These are phyloP conservation scores for Acanthosoma haemorrhoidale DNA, from an alignment of 2,888 invertebrate species.

Conservation along the genomic window DNA sequence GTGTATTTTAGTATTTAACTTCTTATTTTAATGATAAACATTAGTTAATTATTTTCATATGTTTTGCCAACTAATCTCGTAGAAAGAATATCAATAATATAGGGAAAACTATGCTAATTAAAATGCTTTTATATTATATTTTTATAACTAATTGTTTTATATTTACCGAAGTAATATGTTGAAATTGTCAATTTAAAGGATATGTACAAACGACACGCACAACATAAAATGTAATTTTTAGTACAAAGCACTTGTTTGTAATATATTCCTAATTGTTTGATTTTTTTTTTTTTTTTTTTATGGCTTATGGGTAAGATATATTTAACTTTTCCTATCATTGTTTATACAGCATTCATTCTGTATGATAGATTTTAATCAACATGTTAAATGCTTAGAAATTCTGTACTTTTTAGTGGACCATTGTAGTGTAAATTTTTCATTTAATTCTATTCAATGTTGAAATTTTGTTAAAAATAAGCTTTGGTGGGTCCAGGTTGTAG, in stretches of 20 bases:
- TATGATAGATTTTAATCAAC: not conserved
- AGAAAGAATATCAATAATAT: not conserved
- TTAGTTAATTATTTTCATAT: not conserved
- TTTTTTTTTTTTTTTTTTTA: too few species aligned
- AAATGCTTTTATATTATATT: not conserved
- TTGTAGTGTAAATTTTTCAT: not conserved
- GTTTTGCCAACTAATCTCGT: not conserved
- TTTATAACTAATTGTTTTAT: not conserved
- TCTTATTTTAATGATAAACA: too few species aligned
- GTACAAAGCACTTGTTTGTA: not conserved
- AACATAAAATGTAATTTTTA: not conserved
- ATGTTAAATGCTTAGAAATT: not conserved
- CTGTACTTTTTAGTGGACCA: not conserved
- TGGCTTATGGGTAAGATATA: not conserved
- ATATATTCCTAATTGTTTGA: not conserved
- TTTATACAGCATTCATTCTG: not conserved
- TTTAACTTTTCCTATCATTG: not conserved
- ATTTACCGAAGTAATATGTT: not conserved
- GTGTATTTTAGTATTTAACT: too few species aligned
- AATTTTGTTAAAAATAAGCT: not conserved
- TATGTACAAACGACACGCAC: not conserved
- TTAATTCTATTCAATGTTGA: not conserved
- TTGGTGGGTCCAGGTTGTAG: not conserved
- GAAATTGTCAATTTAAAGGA: not conserved
- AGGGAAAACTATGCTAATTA: too few species aligned